A percentile compares a stretch with the other conserved stretches of the same genome.
Conservation (phyloP, 2,113 vertebrate species). For the Eira barbara region DNA sequence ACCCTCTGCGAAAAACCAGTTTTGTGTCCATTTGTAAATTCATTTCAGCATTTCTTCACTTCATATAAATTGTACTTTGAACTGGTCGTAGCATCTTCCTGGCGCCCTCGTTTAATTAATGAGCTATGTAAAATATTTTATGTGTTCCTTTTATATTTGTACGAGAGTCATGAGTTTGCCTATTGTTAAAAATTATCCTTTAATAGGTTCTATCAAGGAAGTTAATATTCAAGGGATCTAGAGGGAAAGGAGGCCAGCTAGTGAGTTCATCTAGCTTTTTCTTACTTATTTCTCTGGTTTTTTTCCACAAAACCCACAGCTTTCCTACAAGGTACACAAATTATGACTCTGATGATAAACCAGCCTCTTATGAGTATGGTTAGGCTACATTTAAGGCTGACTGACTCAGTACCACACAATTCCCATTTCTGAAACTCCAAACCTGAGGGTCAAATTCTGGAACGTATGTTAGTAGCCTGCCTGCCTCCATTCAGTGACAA, state of each 20-base stretch:
- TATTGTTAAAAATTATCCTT: constrained; percentile 39
- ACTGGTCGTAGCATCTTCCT: neutral
- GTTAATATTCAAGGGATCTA: neutral
- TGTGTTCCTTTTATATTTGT: constrained; percentile 1
- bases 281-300: neutral
- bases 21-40: constrained; percentile 22
- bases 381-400: neutral
- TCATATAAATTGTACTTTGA: neutral
- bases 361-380: neutral
- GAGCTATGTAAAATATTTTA: constrained; percentile 28
- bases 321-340: constrained; percentile 17
- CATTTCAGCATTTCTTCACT: constrained; percentile 7
- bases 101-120: neutral
- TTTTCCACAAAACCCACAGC: neutral
- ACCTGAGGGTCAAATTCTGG: neutral
- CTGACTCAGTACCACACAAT: neutral
- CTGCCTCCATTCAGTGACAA: neutral
- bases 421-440: constrained; percentile 31
- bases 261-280: neutral
- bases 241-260: neutral
- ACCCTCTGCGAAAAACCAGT: neutral
- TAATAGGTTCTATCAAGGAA: neutral
- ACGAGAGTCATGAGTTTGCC: neutral
- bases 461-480: constrained; percentile 44
- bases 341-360: neutral